phyloP scores from a whole-genome alignment of 2,797 vertebrate species.

The Garrulus glandarius region DNA sequence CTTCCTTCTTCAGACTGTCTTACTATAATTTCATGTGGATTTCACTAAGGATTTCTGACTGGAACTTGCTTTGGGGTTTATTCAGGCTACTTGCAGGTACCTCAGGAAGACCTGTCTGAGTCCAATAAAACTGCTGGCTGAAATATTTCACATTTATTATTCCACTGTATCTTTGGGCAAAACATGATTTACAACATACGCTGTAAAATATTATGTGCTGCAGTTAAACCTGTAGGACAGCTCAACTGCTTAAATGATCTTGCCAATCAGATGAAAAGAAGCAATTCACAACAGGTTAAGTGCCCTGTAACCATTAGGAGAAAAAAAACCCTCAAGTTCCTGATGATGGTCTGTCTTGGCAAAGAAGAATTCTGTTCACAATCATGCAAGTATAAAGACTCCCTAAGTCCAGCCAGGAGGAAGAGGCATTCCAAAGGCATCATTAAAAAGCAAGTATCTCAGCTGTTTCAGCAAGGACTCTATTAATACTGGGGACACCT shows the following conservation, averaged over 20 bases:
- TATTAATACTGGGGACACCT: background rate
- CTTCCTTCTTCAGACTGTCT: background rate
- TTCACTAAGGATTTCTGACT: background rate
- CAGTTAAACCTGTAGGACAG: background rate
- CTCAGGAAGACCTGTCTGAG: background rate
- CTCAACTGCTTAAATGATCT: background rate
- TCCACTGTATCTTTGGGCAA: background rate
- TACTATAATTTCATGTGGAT: background rate
- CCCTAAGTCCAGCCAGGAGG: background rate
- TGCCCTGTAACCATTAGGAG: background rate
- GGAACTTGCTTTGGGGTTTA: background rate
- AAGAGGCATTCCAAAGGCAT: background rate
- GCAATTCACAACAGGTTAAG: background rate
- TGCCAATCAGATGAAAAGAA: background rate
- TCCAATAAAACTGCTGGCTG: background rate
- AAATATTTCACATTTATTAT: background rate
- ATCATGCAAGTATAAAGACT: background rate
- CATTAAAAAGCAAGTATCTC: background rate
- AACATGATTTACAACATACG: background rate
- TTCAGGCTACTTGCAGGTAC: background rate
- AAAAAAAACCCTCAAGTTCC: background rate
- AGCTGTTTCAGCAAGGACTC: background rate
- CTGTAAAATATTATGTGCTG: background rate
- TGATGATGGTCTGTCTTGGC: background rate
- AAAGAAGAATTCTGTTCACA: background rate